Evolutionary conservation across 35 echinoderm and acorn worm species (phyloP), one percentile per base, ranked within the genome.

Genomic region (Apostichopus parvimensis): DNA sequence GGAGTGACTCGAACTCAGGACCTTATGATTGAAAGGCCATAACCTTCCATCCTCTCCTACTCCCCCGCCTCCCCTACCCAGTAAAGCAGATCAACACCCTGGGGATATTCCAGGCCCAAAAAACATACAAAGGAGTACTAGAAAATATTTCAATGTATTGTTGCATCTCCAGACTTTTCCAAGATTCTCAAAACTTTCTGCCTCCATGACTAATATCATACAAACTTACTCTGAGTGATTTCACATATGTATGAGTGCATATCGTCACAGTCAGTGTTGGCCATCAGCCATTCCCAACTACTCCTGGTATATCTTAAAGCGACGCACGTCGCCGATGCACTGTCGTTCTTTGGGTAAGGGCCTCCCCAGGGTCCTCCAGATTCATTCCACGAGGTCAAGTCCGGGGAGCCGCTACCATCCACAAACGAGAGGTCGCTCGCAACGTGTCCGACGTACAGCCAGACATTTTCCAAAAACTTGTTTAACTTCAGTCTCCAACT

Each of bases 181-280:
- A 45, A 45, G 34, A 45, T 45, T 45, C 34, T 45, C 34, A 45
- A 45, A 45, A 45, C 34, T 45, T 45, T 45, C 34, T 45, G 34
- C 34, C 34, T 45, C 34, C 34, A 45, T 45, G 3, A 45, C 0
- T 45, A 45, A 45, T 4, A 45, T 28, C 26, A 1, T 28, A 28
- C 26, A 28, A 28, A 77, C 94, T 92, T 89, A 95, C 94, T 92
- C 68, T 95, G 90, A 9, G 94, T 89, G 12, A 95, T 95, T 54
- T 95, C 94, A 88, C 94, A 95, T 71, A 95, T 87, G 81, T 92
- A 92, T 18, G 23, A 45, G 15, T 64, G 54, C 7, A 56, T 79
- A 26, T 64, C 52, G 5, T 1, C 20, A 25, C 94, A 95, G 65
- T 82, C 90, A 12, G 62, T 73, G 71, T 95, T 82, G 17, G 78